Conservation (phyloP, 2,888 invertebrate species). For the Taenaris catops region DNA sequence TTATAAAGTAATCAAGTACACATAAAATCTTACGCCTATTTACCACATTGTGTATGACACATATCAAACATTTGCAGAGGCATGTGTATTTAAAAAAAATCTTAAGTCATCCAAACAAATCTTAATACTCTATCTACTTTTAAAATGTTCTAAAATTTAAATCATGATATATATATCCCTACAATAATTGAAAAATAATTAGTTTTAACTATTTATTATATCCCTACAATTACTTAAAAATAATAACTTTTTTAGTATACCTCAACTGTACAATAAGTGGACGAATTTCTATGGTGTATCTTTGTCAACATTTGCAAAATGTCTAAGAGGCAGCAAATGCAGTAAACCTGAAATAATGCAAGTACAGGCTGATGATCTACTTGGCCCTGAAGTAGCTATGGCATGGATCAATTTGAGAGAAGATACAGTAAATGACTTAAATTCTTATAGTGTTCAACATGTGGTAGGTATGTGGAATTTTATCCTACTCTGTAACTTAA, state of each 20-base stretch:
- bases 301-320: conserved; percentile 83
- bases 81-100: no score
- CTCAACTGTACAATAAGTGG: conserved; percentile 87
- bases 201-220: background rate
- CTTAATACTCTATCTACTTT: no score
- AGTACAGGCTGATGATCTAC: conserved; percentile 77
- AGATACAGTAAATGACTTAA: conserved; percentile 79
- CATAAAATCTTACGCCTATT: no score
- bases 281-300: conserved; percentile 88
- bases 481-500: no score
- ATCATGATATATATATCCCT: no score
- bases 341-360: conserved; percentile 83
- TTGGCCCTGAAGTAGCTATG: conserved; percentile 83
- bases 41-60: no score
- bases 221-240: background rate
- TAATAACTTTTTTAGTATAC: conserved; percentile 78
- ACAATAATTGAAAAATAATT: background rate
- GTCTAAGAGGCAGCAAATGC: conserved; percentile 81
- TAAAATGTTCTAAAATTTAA: no score
- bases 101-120: no score
- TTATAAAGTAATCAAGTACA: no score
- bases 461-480: conserved; percentile 79
- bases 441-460: conserved; percentile 80
- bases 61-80: no score
- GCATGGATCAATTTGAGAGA: conserved; percentile 85